These are phyloP conservation scores for Diaperis boleti DNA, from an alignment of 2,888 invertebrate species.

Conservation along the genomic window DNA sequence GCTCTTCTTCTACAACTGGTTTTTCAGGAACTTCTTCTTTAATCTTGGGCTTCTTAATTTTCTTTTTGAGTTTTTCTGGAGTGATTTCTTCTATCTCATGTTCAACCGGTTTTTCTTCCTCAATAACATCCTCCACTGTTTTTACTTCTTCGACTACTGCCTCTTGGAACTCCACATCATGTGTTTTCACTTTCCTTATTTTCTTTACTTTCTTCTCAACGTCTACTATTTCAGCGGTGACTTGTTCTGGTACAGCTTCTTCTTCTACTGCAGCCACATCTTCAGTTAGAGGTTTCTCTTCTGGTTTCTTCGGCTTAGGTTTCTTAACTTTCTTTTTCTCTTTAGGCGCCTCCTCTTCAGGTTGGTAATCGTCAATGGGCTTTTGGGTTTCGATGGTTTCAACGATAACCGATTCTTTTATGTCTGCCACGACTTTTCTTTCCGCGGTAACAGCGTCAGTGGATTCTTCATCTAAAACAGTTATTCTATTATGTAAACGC, in stretches of 20 bases:
- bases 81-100: conserved; percentile 46
- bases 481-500: neutral
- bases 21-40: conserved; percentile 42
- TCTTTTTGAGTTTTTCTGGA: conserved; percentile 45
- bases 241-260: conserved; percentile 11
- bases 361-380: conserved; percentile 43
- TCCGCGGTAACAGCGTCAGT: conserved; percentile 47
- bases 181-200: conserved; percentile 44
- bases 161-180: conserved; percentile 49
- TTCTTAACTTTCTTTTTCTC: conserved; percentile 41
- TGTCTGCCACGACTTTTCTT: conserved; percentile 52
- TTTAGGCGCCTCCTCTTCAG: conserved; percentile 28
- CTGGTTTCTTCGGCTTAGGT: conserved; percentile 35
- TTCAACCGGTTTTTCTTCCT: conserved; percentile 46
- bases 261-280: conserved; percentile 46
- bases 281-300: conserved; percentile 39
- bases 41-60: conserved; percentile 44
- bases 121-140: conserved; percentile 59
- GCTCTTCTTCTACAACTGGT: conserved; percentile 44
- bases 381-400: conserved; percentile 57
- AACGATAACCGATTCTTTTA: conserved; percentile 55
- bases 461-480: conserved; percentile 51
- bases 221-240: conserved; percentile 44
- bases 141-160: conserved; percentile 51
- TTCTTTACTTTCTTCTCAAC: conserved; percentile 51